A percentile compares a stretch with the other conserved stretches of the same genome.
These are phyloP conservation scores for Thunnus albacares DNA, from an alignment of 2,797 vertebrate genomes.

Conservation along the genomic window DNA sequence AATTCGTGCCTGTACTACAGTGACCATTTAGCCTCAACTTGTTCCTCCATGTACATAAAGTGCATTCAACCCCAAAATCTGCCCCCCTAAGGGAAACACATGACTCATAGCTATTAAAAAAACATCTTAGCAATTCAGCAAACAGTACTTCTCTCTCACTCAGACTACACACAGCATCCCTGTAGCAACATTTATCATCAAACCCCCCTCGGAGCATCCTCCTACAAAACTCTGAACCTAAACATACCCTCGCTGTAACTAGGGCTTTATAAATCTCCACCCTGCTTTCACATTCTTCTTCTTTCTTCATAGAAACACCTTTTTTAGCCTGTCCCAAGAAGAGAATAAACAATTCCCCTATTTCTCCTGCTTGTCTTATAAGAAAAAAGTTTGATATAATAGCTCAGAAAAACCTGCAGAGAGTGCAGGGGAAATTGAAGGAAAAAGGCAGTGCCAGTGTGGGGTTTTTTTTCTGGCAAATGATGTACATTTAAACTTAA, in stretches of 20 bases:
- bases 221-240: constrained; percentile 49
- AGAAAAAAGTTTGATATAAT: constrained; percentile 15
- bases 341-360: constrained; percentile 38
- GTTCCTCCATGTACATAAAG: constrained; percentile 43
- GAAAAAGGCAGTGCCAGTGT: neutral
- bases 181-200: constrained; percentile 65
- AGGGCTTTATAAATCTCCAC: constrained; percentile 47
- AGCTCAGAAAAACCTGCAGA: neutral
- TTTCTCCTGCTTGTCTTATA: constrained; percentile 21
- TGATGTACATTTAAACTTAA: neutral
- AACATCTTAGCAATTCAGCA: constrained; percentile 71
- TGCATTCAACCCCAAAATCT: constrained; percentile 47
- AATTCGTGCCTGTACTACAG: constrained; percentile 10
- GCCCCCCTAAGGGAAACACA: constrained; percentile 42
- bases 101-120: constrained; percentile 54
- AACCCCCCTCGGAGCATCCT: constrained; percentile 42
- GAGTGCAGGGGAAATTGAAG: neutral
- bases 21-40: constrained; percentile 44
- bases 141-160: constrained; percentile 47
- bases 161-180: constrained; percentile 48
- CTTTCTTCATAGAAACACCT: constrained; percentile 26
- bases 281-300: constrained; percentile 16
- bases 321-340: constrained; percentile 27
- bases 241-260: constrained; percentile 54
- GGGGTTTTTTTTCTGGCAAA: neutral